A percentile compares a stretch with the other conserved stretches of the same genome.
These are phyloP conservation scores for Alfaro cultratus DNA, from an alignment of 2,797 vertebrate species.

Conservation along the genomic window DNA sequence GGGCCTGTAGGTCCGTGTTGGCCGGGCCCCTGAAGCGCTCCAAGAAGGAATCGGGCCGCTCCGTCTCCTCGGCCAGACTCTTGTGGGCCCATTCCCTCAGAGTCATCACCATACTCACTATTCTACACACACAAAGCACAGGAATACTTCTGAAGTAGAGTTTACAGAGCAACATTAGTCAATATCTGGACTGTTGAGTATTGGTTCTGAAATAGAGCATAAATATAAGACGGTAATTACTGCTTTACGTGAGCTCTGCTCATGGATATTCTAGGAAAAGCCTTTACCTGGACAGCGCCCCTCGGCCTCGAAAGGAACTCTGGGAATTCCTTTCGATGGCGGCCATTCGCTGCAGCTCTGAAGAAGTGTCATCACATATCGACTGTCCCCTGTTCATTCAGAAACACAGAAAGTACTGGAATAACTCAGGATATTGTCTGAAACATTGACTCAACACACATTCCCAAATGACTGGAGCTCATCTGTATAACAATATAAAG, in stretches of 20 bases:
- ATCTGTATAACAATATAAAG: background rate
- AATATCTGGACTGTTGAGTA: background rate
- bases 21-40: constrained; percentile 89
- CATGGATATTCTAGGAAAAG: background rate
- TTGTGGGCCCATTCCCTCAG: constrained; percentile 92
- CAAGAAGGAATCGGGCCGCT: constrained; percentile 90
- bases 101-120: constrained; percentile 86
- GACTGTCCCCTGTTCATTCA: constrained; percentile 70
- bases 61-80: constrained; percentile 85
- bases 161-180: background rate
- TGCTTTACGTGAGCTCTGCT: background rate
- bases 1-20: constrained; percentile 76
- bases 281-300: constrained; percentile 79
- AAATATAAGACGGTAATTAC: background rate
- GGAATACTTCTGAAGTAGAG: background rate
- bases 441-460: background rate
- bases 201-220: background rate
- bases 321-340: constrained; percentile 70
- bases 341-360: constrained; percentile 84
- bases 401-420: background rate
- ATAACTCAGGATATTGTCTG: background rate
- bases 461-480: background rate
- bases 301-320: constrained; percentile 75
- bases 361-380: constrained; percentile 81
- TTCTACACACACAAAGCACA: constrained; percentile 69